A percentile compares a stretch with the other conserved stretches of the same genome.
Evolutionary conservation across 2,797 vertebrate species (phyloP).

Genomic region (Channallabes apus): DNA sequence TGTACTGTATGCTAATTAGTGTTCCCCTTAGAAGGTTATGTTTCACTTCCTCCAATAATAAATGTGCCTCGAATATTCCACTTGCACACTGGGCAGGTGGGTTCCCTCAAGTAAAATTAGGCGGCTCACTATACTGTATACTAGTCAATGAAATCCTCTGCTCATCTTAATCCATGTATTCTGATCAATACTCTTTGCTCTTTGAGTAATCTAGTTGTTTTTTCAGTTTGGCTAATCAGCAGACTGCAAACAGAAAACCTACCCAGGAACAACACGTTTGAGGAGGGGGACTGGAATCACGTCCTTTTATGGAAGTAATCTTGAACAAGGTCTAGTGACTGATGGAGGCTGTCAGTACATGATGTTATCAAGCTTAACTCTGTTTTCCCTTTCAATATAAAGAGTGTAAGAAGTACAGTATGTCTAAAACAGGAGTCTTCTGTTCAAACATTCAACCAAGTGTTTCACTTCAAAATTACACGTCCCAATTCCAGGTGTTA

Average conservation of each 20-base stretch:
- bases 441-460: not conserved
- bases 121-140: conserved; percentile 24
- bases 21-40: conserved; percentile 15
- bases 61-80: conserved; percentile 21
- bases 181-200: not conserved
- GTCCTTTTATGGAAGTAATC: conserved; percentile 68
- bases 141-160: conserved; percentile 14
- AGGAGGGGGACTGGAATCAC: conserved; percentile 48
- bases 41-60: conserved; percentile 33
- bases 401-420: not conserved
- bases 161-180: not conserved
- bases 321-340: conserved; percentile 31
- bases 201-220: not conserved
- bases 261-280: no score
- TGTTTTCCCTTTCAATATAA: not conserved
- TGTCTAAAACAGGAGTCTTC: not conserved
- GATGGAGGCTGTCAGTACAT: conserved; percentile 36
- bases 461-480: not conserved
- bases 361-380: not conserved
- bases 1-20: not conserved
- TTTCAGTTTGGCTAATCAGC: not conserved
- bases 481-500: not conserved
- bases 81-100: conserved; percentile 38
- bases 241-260: conserved; percentile 32
- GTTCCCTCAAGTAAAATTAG: conserved; percentile 35